Evolutionary conservation across 2,888 invertebrate species (phyloP).

Genomic region (Lasioglossum oenotherae): DNA sequence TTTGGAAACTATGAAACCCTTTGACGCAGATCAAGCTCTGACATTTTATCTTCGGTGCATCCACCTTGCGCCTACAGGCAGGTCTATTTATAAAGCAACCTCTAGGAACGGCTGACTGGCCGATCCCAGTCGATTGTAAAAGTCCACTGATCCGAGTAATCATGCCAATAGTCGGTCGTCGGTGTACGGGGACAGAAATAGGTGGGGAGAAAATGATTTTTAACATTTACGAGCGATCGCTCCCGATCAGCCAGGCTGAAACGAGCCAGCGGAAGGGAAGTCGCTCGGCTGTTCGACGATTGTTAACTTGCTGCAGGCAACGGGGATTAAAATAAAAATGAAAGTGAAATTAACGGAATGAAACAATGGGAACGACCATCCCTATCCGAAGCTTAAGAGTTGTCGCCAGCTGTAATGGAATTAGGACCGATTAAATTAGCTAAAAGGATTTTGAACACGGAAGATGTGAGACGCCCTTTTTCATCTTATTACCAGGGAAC

Average conservation of each 20-base stretch:
- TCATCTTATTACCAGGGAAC: conserved; percentile 50
- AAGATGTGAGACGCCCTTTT: conserved; percentile 44
- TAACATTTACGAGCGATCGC: conserved; percentile 79
- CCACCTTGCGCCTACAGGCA: conserved; percentile 44
- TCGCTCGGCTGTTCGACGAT: conserved; percentile 34
- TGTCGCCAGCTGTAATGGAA: conserved; percentile 69
- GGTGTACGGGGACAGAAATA: conserved; percentile 24
- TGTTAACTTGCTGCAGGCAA: conserved; percentile 34
- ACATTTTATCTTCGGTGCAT: conserved; percentile 40
- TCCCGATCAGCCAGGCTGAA: conserved; percentile 70
- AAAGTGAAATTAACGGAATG: conserved; percentile 69
- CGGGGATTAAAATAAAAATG: conserved; percentile 44
- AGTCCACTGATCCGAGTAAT: conserved; percentile 63
- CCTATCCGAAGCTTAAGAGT: conserved; percentile 57
- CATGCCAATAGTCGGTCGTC: conserved; percentile 36
- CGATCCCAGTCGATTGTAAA: conserved; percentile 67
- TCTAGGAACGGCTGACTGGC: conserved; percentile 50
- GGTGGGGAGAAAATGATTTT: conserved; percentile 78
- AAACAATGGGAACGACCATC: conserved; percentile 63
- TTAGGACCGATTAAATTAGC: conserved; percentile 74
- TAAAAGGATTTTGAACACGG: conserved; percentile 69
- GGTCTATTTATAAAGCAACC: conserved; percentile 61
- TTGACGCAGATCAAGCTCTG: conserved; percentile 26
- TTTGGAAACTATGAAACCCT: conserved; percentile 3
- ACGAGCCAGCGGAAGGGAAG: conserved; percentile 43